phyloP scores from a whole-genome alignment of 1,140 invertebrate genomes.

The Chelonus insularis region DNA sequence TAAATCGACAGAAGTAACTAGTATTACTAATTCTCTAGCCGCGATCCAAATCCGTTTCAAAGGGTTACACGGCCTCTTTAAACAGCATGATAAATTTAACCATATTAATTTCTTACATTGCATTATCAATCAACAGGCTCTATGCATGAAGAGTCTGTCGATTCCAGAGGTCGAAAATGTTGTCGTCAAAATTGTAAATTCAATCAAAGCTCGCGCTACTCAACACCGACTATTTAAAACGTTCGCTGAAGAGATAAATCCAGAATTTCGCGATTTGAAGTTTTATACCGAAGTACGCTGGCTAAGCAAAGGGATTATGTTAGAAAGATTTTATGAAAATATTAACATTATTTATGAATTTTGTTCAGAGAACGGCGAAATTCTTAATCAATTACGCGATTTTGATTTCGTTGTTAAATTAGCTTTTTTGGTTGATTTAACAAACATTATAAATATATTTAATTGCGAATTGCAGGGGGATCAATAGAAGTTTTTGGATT shows the following conservation, averaged over 20 bases:
- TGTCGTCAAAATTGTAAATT: background rate
- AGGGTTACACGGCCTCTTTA: too few species aligned
- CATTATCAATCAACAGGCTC: too few species aligned
- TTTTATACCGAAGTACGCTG: conserved; percentile 2
- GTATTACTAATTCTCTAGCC: too few species aligned
- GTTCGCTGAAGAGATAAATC: background rate
- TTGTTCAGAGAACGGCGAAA: background rate
- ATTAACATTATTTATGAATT: background rate
- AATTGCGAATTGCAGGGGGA: too few species aligned
- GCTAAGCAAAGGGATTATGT: background rate
- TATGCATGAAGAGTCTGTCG: too few species aligned
- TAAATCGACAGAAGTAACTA: too few species aligned
- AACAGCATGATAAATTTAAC: too few species aligned
- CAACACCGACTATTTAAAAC: background rate
- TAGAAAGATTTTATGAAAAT: background rate
- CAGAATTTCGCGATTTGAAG: background rate
- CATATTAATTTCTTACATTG: too few species aligned
- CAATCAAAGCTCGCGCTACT: background rate
- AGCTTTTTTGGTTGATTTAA: background rate
- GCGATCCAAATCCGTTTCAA: too few species aligned
- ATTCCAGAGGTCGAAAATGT: too few species aligned
- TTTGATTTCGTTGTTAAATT: background rate
- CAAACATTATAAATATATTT: background rate
- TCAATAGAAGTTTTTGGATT: too few species aligned
- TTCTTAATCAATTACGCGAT: background rate